phyloP scores from a whole-genome alignment of 1,140 invertebrate genomes.

The Neotoxoptera formosana region DNA sequence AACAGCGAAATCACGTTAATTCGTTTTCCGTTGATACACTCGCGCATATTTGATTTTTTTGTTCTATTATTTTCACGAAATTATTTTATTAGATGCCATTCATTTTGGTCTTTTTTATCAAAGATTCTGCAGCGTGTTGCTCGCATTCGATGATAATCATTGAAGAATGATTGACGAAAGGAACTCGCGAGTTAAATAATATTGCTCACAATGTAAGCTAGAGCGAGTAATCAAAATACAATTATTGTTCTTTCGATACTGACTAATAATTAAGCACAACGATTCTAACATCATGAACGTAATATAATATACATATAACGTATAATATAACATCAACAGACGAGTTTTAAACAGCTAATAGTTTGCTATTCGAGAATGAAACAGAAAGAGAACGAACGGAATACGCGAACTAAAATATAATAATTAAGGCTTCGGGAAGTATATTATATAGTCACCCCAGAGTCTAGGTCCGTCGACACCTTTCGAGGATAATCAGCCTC shows the following conservation, averaged over 20 bases:
- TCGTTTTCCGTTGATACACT: neutral
- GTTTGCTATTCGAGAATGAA: neutral
- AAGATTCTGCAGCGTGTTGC: rapidly evolving
- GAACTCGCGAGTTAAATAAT: neutral
- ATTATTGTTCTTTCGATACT: neutral
- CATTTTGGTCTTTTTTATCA: neutral
- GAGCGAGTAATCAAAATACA: neutral
- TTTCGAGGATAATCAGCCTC: neutral
- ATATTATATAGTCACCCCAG: neutral
- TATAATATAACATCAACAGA: neutral
- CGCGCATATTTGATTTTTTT: neutral
- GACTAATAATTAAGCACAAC: neutral
- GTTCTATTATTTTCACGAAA: neutral
- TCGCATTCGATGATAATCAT: neutral
- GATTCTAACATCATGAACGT: too few relatives aligned
- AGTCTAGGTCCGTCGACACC: neutral
- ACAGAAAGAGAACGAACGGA: neutral
- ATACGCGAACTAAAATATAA: neutral
- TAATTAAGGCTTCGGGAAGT: neutral
- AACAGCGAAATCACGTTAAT: neutral
- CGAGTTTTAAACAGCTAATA: neutral
- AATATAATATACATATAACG: too few relatives aligned
- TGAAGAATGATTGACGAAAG: neutral
- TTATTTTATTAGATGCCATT: neutral
- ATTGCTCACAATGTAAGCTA: neutral